phyloP scores from a whole-genome alignment of 2,113 vertebrate species.

The Echinops telfairi region DNA sequence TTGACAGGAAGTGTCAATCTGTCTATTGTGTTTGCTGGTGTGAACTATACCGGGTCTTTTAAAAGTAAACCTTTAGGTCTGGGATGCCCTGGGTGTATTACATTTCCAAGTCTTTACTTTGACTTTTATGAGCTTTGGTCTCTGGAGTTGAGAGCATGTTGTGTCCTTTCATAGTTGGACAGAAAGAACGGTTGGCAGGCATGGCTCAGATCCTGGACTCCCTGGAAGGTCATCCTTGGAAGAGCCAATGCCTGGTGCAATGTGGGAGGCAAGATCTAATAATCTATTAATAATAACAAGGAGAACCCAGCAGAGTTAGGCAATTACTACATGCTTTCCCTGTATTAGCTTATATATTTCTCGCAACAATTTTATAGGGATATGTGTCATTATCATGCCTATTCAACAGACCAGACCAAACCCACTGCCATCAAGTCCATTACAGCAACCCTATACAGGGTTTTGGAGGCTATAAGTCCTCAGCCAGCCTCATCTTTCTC shows the following conservation, averaged over 20 bases:
- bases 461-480: too few relatives aligned
- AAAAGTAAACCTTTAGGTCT: conserved; percentile 48
- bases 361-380: neutral
- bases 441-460: too few relatives aligned
- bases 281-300: neutral
- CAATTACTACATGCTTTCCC: neutral
- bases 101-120: conserved; percentile 52
- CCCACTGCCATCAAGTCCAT: too few relatives aligned
- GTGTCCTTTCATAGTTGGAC: neutral
- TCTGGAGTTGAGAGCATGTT: neutral
- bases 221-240: neutral
- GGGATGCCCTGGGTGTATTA: conserved; percentile 32
- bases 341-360: neutral
- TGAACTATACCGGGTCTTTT: conserved; percentile 14
- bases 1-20: conserved; percentile 46
- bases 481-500: too few relatives aligned
- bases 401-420: neutral
- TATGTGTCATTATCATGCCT: neutral
- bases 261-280: neutral
- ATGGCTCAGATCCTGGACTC: neutral
- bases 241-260: neutral
- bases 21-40: neutral
- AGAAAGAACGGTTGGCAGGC: neutral
- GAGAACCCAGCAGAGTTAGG: neutral
- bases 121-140: conserved; percentile 42